Percentiles rank a stretch among this genome's conserved stretches.
Evolutionary conservation across 1,140 invertebrate species (phyloP).

Genomic region (Papilio helenus): DNA sequence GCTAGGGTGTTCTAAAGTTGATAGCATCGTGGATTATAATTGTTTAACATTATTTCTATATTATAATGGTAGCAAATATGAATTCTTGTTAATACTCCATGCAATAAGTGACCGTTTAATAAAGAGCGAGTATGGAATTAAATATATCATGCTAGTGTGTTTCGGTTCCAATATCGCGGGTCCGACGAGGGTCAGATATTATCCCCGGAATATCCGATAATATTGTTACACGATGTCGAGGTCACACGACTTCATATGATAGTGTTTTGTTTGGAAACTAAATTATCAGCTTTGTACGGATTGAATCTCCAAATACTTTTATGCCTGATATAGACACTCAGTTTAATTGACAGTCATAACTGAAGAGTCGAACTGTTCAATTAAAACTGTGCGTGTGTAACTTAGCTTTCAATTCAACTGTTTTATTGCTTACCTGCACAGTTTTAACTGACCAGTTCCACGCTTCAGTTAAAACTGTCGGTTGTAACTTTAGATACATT

Average conservation of each 20-base stretch:
- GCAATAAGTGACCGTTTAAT: neutral
- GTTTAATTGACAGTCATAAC: no score
- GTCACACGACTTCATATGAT: neutral
- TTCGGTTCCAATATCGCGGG: slow-evolving; percentile 8
- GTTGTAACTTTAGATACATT: no score
- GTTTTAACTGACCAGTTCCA: no score
- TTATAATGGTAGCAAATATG: neutral
- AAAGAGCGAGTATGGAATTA: slow-evolving; percentile 6
- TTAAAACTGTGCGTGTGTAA: no score
- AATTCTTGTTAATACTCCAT: neutral
- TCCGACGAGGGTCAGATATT: slow-evolving; percentile 14
- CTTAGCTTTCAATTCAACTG: no score
- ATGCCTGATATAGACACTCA: no score
- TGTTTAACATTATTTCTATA: neutral
- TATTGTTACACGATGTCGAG: neutral
- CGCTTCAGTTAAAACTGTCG: no score
- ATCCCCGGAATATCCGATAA: slow-evolving; percentile 1
- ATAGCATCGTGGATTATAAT: neutral
- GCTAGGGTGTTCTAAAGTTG: neutral
- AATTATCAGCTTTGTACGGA: neutral
- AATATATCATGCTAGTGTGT: neutral
- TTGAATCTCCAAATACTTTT: neutral
- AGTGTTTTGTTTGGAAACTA: neutral
- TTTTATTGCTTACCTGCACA: no score
- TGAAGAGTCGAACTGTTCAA: no score